Evolutionary conservation across 2,888 invertebrate genomes (phyloP).

Genomic region (Linyphia triangularis): DNA sequence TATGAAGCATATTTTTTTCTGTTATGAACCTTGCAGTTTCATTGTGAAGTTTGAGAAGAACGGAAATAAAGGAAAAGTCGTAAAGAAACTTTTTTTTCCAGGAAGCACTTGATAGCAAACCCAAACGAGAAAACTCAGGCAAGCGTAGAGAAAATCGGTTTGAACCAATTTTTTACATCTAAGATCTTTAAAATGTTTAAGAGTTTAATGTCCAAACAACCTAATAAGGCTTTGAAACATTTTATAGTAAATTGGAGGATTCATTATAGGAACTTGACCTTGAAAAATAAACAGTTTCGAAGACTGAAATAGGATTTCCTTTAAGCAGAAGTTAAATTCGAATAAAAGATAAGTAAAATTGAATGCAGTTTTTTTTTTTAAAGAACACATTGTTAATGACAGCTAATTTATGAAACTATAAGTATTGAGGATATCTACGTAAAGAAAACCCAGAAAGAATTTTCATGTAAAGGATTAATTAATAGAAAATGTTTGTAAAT

Average conservation of each 20-base stretch:
- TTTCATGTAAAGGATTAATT: too few species aligned
- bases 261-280: not conserved
- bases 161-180: not conserved
- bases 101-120: not conserved
- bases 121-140: not conserved
- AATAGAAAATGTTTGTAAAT: too few species aligned
- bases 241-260: not conserved
- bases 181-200: not conserved
- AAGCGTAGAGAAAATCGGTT: not conserved
- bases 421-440: too few species aligned
- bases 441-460: too few species aligned
- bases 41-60: not conserved
- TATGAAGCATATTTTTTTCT: not conserved
- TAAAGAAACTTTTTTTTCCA: not conserved
- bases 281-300: too few species aligned
- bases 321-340: too few species aligned
- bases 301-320: too few species aligned
- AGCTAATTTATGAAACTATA: too few species aligned
- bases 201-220: not conserved
- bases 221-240: not conserved
- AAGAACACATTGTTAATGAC: too few species aligned
- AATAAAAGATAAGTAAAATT: too few species aligned
- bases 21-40: not conserved
- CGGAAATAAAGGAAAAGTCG: not conserved
- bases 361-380: too few species aligned